These are phyloP conservation scores for Nerophis lumbriciformis DNA, from an alignment of 2,113 vertebrate genomes.

Conservation along the genomic window DNA sequence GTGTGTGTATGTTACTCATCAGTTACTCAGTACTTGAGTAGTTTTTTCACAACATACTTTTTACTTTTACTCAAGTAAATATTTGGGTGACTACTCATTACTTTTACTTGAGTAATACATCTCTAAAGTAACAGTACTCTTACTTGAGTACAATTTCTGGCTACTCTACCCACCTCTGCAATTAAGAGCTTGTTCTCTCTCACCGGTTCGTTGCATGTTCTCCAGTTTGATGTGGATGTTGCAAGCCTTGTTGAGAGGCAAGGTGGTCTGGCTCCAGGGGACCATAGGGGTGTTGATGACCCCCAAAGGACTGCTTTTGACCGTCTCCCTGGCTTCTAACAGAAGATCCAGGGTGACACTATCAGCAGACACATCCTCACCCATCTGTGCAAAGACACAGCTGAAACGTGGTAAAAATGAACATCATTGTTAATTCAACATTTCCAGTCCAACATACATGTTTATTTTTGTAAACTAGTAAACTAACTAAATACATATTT, in stretches of 20 bases:
- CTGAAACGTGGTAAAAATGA: neutral
- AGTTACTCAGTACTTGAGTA: too few relatives aligned
- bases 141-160: too few relatives aligned
- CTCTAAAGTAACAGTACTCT: too few relatives aligned
- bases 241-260: conserved; percentile 48
- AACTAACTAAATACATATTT: too few relatives aligned
- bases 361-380: conserved; percentile 41
- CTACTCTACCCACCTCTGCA: too few relatives aligned
- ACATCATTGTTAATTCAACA: too few relatives aligned
- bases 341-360: conserved; percentile 61
- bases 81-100: too few relatives aligned
- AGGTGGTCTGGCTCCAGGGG: conserved; percentile 60
- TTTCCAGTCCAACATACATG: neutral
- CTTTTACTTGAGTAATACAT: too few relatives aligned
- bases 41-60: too few relatives aligned
- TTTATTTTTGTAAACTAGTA: too few relatives aligned
- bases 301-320: conserved; percentile 67
- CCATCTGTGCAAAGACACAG: conserved; percentile 48
- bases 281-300: conserved; percentile 73
- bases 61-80: too few relatives aligned
- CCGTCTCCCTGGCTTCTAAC: conserved; percentile 59
- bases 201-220: conserved; percentile 75
- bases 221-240: conserved; percentile 71
- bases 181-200: conserved; percentile 2
- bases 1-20: too few relatives aligned